Percentiles rank a stretch among this genome's conserved stretches.
Evolutionary conservation across 1,140 invertebrate genomes (phyloP).

Genomic region (Neodiprion pinetum): DNA sequence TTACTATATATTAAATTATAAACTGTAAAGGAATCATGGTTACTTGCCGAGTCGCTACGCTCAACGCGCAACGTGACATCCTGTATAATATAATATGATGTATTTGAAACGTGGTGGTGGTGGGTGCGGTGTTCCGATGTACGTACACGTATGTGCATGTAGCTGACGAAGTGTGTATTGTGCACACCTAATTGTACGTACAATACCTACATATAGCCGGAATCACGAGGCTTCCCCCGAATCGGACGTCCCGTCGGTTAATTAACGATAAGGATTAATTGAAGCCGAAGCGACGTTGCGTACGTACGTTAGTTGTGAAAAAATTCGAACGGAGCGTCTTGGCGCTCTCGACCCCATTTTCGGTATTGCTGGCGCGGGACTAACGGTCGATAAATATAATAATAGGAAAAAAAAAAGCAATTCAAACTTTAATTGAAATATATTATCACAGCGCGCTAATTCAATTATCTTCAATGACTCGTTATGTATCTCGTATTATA

Average conservation of each 20-base stretch:
- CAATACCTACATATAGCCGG: background rate
- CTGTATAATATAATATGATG: background rate
- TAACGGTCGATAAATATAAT: too few relatives aligned
- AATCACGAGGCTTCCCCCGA: background rate
- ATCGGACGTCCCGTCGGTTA: conserved; percentile 1
- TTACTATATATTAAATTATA: background rate
- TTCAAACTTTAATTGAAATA: too few relatives aligned
- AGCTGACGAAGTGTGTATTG: background rate
- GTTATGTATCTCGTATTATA: too few relatives aligned
- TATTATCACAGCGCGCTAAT: too few relatives aligned
- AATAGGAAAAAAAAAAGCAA: too few relatives aligned
- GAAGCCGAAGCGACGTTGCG: background rate
- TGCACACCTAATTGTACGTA: background rate
- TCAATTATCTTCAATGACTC: too few relatives aligned
- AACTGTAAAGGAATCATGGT: background rate
- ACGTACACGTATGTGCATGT: background rate
- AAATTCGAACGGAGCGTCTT: background rate
- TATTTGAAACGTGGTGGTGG: background rate
- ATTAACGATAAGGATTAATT: conserved; percentile 1
- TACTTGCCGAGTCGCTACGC: background rate
- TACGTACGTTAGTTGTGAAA: too few relatives aligned
- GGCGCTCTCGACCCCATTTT: background rate
- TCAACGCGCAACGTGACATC: conserved; percentile 6
- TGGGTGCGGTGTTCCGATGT: background rate
- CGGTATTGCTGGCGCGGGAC: background rate